These are phyloP conservation scores for Leucania comma DNA, from an alignment of 2,888 invertebrate genomes.

Conservation along the genomic window DNA sequence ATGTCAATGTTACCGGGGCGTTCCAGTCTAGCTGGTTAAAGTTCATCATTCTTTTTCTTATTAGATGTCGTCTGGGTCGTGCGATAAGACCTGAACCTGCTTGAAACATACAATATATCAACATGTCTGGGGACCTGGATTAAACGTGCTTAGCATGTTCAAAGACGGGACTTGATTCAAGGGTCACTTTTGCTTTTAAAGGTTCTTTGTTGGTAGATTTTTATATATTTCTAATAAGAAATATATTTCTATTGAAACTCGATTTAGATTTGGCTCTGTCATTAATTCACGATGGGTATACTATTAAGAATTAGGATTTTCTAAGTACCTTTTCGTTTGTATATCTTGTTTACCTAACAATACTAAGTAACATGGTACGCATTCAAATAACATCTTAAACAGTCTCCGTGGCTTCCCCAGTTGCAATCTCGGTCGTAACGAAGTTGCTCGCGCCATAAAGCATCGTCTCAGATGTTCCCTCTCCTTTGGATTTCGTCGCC, in stretches of 20 bases:
- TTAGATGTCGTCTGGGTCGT: slow-evolving; percentile 56
- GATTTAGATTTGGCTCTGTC: background rate
- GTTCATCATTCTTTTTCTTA: slow-evolving; percentile 59
- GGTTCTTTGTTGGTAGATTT: slow-evolving; percentile 12
- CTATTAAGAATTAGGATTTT: background rate
- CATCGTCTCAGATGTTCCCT: slow-evolving; percentile 51
- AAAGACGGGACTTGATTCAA: slow-evolving; percentile 36
- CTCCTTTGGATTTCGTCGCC: slow-evolving; percentile 35
- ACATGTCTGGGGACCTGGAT: slow-evolving; percentile 55
- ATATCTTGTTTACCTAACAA: slow-evolving; percentile 1
- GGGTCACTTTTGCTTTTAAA: slow-evolving; percentile 31
- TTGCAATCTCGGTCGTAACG: slow-evolving; percentile 70
- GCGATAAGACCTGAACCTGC: slow-evolving; percentile 63
- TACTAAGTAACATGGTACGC: slow-evolving; percentile 36
- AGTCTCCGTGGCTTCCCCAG: slow-evolving; percentile 55
- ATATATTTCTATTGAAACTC: background rate
- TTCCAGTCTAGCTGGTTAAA: slow-evolving; percentile 59
- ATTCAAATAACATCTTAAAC: slow-evolving; percentile 61
- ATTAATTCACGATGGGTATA: background rate
- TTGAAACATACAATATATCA: slow-evolving; percentile 62
- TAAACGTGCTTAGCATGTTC: slow-evolving; percentile 62
- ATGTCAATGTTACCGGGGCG: slow-evolving; percentile 44
- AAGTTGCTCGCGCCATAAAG: slow-evolving; percentile 63
- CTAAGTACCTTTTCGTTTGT: background rate
- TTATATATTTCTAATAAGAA: slow-evolving; percentile 5